These are phyloP conservation scores for Galerucella calmariensis DNA, from an alignment of 2,888 invertebrate genomes.

Conservation along the genomic window DNA sequence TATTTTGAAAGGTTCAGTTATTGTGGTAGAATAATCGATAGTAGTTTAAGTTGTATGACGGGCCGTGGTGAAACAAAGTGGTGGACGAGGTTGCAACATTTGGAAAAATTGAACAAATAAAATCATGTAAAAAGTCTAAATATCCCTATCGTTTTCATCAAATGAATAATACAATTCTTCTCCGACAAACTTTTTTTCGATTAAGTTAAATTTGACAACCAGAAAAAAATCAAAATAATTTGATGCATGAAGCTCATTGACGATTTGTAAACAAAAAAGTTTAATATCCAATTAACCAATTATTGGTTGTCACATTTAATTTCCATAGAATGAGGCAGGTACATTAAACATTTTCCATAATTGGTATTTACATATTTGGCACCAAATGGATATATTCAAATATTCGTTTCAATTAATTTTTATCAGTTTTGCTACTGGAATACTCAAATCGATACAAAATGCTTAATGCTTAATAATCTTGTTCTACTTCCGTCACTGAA, in stretches of 20 bases:
- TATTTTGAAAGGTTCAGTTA: background rate
- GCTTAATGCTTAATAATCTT: too few relatives aligned
- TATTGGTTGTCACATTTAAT: too few relatives aligned
- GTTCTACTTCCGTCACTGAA: too few relatives aligned
- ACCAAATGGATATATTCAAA: background rate
- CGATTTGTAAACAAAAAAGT: background rate
- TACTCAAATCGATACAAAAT: too few relatives aligned
- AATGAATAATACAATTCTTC: too few relatives aligned
- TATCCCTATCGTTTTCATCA: background rate
- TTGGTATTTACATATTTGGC: slow-evolving; percentile 6
- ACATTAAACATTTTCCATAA: background rate
- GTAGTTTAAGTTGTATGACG: background rate
- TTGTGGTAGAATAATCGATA: background rate
- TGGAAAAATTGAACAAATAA: background rate
- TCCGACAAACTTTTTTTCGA: too few relatives aligned
- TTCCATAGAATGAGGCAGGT: background rate
- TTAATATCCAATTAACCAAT: too few relatives aligned
- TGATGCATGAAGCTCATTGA: background rate
- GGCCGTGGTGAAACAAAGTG: background rate
- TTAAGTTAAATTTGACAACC: too few relatives aligned
- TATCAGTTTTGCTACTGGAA: background rate
- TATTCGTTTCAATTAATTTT: background rate
- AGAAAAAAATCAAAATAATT: too few relatives aligned
- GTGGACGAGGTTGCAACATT: background rate
- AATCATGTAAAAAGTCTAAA: background rate